phyloP scores from a whole-genome alignment of 2,797 vertebrate species.

The Protosalanx chinensis region DNA sequence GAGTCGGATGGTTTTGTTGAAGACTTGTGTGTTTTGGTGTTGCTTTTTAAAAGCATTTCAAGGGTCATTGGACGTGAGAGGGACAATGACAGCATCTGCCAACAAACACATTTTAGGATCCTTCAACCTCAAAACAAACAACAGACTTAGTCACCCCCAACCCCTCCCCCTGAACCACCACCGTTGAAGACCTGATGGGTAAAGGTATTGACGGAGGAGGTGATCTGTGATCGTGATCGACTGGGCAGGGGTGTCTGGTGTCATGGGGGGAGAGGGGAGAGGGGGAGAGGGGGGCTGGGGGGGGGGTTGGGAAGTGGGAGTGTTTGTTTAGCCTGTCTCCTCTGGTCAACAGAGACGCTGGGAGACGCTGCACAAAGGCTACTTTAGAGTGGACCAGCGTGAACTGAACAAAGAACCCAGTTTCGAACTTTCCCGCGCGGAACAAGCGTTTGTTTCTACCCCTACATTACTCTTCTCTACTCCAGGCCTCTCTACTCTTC shows the following conservation, averaged over 20 bases:
- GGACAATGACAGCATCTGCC: conserved; percentile 48
- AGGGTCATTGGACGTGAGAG: conserved; percentile 47
- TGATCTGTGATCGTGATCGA: conserved; percentile 54
- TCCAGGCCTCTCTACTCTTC: too few species aligned
- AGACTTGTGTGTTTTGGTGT: background rate
- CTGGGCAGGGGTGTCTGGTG: conserved; percentile 17
- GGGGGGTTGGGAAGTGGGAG: conserved; percentile 16
- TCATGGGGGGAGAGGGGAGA: too few species aligned
- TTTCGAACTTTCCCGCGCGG: background rate
- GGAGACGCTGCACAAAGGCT: conserved; percentile 2
- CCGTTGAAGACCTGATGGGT: conserved; percentile 47
- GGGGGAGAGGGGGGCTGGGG: background rate
- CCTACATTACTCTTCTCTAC: too few species aligned
- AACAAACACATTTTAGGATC: conserved; percentile 51
- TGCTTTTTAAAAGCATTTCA: background rate
- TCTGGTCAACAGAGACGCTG: conserved; percentile 15
- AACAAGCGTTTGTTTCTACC: background rate
- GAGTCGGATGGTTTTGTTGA: background rate
- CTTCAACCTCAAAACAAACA: conserved; percentile 62
- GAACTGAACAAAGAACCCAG: conserved; percentile 11
- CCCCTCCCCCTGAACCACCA: conserved; percentile 28
- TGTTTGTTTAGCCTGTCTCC: conserved; percentile 27
- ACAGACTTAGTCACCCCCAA: conserved; percentile 45
- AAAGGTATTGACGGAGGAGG: conserved; percentile 49
- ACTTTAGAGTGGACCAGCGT: background rate